Evolutionary conservation across 2,888 invertebrate genomes (phyloP).

Genomic region (Drosophila quasianomalipes): DNA sequence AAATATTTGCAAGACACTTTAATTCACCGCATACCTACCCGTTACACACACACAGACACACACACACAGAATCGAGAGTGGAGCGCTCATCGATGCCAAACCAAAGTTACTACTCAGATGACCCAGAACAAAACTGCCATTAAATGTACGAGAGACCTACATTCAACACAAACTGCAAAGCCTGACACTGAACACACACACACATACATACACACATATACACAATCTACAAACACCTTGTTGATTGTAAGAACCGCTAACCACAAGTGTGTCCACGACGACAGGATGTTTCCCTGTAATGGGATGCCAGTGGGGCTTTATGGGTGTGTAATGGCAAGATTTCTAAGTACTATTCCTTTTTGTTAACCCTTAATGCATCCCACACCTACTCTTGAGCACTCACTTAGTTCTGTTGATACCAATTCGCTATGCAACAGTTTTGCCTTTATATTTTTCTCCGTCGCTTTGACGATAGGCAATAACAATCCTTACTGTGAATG

Average conservation of each 20-base stretch:
- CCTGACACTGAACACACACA: conserved; percentile 14
- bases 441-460: conserved; percentile 6
- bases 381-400: background rate
- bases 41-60: conserved; percentile 4
- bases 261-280: conserved; percentile 22
- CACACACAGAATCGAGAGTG: conserved; percentile 1
- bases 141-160: conserved; percentile 49
- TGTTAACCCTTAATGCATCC: background rate
- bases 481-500: background rate
- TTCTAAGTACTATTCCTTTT: conserved; percentile 23
- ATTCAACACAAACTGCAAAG: conserved; percentile 13
- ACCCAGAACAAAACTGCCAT: conserved; percentile 61
- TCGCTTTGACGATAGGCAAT: conserved; percentile 30
- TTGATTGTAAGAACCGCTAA: conserved; percentile 47
- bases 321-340: conserved; percentile 4
- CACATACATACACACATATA: background rate
- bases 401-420: conserved; percentile 35
- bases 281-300: background rate
- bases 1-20: conserved; percentile 71
- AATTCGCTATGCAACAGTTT: conserved; percentile 46
- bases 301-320: conserved; percentile 2
- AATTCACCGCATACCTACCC: conserved; percentile 38
- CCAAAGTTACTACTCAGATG: conserved; percentile 65
- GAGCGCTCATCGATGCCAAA: conserved; percentile 33
- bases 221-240: conserved; percentile 34